These are phyloP conservation scores for Arnoldichthys spilopterus DNA, from an alignment of 2,797 vertebrate genomes.

Conservation along the genomic window DNA sequence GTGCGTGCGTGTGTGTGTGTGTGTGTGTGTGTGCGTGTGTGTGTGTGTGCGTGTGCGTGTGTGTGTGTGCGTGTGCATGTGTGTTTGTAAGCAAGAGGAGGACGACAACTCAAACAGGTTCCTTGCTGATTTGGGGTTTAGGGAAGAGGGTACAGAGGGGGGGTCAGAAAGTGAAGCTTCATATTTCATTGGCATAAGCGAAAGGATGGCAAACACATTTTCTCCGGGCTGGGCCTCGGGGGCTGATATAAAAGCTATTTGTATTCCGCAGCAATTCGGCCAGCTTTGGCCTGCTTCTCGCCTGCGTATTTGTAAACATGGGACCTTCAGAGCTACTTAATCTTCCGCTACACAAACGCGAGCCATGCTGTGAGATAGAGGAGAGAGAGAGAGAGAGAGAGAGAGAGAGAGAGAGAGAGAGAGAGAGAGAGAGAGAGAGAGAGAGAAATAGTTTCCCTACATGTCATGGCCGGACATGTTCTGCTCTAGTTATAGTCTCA, in stretches of 20 bases:
- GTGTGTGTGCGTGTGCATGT: constrained; percentile 1
- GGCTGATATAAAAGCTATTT: constrained; percentile 87
- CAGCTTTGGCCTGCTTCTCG: constrained; percentile 82
- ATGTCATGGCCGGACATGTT: constrained; percentile 18
- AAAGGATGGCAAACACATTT: constrained; percentile 84
- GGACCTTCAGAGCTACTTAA: constrained; percentile 84
- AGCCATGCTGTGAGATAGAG: constrained; percentile 56
- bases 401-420: no score
- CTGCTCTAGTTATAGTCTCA: constrained; percentile 29
- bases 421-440: background rate
- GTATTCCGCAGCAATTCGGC: constrained; percentile 84
- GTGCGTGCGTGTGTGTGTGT: no score
- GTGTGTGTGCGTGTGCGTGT: no score
- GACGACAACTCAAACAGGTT: constrained; percentile 18
- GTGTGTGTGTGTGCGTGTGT: no score
- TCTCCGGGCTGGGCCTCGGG: constrained; percentile 79
- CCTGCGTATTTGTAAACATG: constrained; percentile 86
- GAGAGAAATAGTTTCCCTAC: constrained; percentile 19
- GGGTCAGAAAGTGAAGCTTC: constrained; percentile 71
- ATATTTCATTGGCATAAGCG: constrained; percentile 83
- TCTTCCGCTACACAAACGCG: constrained; percentile 82
- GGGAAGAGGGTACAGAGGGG: constrained; percentile 56
- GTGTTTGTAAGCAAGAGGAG: constrained; percentile 1
- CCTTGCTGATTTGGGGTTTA: constrained; percentile 32
- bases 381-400: constrained; percentile 21